Conservation (phyloP, 2,797 vertebrate species). For the Adrianichthys oophorus region DNA sequence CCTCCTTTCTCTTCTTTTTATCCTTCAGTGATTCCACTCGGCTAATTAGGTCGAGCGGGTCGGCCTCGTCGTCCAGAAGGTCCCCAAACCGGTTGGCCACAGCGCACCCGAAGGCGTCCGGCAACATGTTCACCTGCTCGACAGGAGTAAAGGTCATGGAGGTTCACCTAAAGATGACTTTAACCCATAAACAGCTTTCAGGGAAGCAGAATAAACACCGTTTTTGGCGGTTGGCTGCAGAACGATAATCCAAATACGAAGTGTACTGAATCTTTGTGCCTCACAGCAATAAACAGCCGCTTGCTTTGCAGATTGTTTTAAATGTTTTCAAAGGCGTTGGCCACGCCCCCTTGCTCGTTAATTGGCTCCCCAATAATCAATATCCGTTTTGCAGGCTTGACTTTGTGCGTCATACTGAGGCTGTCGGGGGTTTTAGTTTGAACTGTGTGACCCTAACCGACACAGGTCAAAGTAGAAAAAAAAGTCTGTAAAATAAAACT, state of each 20-base stretch:
- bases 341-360: constrained; percentile 58
- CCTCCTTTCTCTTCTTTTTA: constrained; percentile 59
- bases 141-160: background rate
- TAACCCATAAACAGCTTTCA: background rate
- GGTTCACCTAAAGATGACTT: background rate
- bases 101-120: constrained; percentile 86
- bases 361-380: constrained; percentile 25
- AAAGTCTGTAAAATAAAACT: too few relatives aligned
- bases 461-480: too few relatives aligned
- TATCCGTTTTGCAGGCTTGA: constrained; percentile 8
- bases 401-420: constrained; percentile 19
- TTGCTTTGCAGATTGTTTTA: constrained; percentile 11
- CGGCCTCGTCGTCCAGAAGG: constrained; percentile 88
- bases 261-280: background rate
- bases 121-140: constrained; percentile 76
- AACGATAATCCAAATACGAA: background rate
- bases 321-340: constrained; percentile 51
- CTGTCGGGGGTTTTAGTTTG: background rate
- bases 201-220: background rate
- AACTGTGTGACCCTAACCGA: too few relatives aligned
- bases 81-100: constrained; percentile 88
- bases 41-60: constrained; percentile 88
- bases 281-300: constrained; percentile 5
- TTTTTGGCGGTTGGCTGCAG: constrained; percentile 2
- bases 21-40: constrained; percentile 72